These are phyloP conservation scores for Zoanthus sansibaricus DNA, from an alignment of 92 coral and sea anemone genomes.

Conservation along the genomic window DNA sequence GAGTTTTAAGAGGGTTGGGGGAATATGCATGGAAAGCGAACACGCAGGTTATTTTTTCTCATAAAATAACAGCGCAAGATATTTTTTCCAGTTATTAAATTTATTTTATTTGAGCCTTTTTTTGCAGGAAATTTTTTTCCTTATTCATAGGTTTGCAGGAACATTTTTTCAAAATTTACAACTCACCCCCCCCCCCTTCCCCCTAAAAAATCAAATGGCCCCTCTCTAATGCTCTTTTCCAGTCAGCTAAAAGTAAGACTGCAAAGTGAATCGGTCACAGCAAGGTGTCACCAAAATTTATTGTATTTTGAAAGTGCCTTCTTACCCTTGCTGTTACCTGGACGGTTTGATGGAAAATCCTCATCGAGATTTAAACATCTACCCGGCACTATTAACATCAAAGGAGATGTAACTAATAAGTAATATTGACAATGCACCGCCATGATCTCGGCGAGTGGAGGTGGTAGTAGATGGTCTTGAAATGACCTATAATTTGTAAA, in stretches of 20 bases:
- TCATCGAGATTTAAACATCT: not conserved
- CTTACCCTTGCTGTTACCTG: not conserved
- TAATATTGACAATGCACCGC: not conserved
- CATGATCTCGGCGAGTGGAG: not conserved
- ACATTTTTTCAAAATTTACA: too few species aligned
- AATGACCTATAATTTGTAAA: slow-evolving; percentile 36
- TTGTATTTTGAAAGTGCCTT: not conserved
- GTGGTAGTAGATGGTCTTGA: not conserved
- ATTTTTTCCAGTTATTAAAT: too few species aligned
- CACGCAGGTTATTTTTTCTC: too few species aligned
- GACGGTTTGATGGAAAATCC: not conserved
- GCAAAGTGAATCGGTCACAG: not conserved
- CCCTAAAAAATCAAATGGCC: not conserved
- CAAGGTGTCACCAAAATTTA: not conserved
- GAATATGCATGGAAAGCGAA: too few species aligned
- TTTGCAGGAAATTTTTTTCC: too few species aligned
- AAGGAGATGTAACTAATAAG: not conserved
- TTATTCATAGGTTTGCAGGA: too few species aligned
- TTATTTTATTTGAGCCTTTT: too few species aligned
- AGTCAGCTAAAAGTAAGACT: not conserved
- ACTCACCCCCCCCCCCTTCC: too few species aligned
- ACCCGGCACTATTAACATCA: not conserved
- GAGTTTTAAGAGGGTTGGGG: too few species aligned
- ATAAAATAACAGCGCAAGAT: too few species aligned
- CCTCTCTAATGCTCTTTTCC: not conserved